Evolutionary conservation across 2,113 vertebrate species (phyloP).

Genomic region (Diphyllodes magnificus): DNA sequence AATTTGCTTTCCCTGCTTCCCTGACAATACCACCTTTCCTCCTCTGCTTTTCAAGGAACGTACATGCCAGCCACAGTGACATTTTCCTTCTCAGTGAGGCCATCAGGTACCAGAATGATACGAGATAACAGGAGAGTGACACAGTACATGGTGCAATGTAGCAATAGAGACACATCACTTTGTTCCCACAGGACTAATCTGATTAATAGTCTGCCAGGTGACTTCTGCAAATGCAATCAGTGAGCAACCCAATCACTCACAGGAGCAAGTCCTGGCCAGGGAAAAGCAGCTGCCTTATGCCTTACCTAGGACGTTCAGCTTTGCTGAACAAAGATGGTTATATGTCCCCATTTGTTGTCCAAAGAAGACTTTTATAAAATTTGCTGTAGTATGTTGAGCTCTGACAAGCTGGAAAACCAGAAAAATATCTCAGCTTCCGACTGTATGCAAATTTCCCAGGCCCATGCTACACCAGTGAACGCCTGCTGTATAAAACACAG

Average conservation of each 20-base stretch:
- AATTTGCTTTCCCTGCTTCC: background rate
- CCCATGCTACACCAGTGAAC: background rate
- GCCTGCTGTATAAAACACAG: background rate
- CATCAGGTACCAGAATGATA: background rate
- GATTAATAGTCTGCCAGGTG: background rate
- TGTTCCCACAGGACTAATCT: background rate
- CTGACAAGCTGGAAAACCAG: background rate
- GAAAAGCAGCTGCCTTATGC: background rate
- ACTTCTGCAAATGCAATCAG: background rate
- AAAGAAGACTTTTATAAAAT: background rate
- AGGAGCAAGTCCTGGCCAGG: background rate
- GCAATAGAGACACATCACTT: background rate
- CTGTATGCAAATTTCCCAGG: background rate
- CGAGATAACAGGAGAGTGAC: background rate
- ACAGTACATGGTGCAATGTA: background rate
- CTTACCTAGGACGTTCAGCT: background rate
- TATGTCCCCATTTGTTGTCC: background rate
- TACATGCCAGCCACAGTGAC: background rate
- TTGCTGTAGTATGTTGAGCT: background rate
- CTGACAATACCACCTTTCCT: background rate
- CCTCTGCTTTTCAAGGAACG: background rate
- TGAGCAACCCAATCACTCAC: background rate
- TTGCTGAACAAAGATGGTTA: background rate
- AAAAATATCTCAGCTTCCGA: background rate
- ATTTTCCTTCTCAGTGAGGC: background rate